A percentile compares a stretch with the other conserved stretches of the same genome.
phyloP scores from a whole-genome alignment of 2,113 vertebrate genomes.

The Ictalurus furcatus region DNA sequence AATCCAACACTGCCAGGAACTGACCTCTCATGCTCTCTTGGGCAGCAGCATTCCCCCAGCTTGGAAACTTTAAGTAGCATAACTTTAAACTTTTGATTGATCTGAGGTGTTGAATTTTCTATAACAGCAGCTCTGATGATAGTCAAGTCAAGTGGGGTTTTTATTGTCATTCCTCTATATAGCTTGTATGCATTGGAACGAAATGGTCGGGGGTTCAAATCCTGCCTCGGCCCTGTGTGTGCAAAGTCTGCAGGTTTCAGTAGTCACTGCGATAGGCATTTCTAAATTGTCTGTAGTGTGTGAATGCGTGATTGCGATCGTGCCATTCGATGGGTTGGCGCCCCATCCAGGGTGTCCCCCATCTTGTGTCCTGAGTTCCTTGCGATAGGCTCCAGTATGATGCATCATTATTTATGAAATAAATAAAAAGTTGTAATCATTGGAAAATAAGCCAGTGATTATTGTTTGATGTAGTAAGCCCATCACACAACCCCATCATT shows the following conservation, averaged over 20 bases:
- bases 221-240: no score
- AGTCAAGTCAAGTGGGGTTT: not conserved
- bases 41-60: not conserved
- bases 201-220: not conserved
- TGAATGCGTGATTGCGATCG: no score
- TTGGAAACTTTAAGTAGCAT: not conserved
- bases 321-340: no score
- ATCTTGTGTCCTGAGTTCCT: no score
- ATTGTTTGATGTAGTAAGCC: no score
- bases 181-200: not conserved
- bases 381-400: not conserved
- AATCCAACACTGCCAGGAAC: not conserved
- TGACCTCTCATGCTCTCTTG: not conserved
- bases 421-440: not conserved
- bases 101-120: not conserved
- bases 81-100: not conserved
- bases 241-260: no score
- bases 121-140: not conserved
- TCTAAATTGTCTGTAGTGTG: no score
- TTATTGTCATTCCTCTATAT: not conserved
- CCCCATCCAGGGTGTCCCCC: no score
- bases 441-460: not conserved
- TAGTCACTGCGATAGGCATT: no score
- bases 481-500: not conserved
- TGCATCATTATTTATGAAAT: not conserved